These are phyloP conservation scores for Meiosimyza platycephala DNA, from an alignment of 2,888 invertebrate species.

Conservation along the genomic window DNA sequence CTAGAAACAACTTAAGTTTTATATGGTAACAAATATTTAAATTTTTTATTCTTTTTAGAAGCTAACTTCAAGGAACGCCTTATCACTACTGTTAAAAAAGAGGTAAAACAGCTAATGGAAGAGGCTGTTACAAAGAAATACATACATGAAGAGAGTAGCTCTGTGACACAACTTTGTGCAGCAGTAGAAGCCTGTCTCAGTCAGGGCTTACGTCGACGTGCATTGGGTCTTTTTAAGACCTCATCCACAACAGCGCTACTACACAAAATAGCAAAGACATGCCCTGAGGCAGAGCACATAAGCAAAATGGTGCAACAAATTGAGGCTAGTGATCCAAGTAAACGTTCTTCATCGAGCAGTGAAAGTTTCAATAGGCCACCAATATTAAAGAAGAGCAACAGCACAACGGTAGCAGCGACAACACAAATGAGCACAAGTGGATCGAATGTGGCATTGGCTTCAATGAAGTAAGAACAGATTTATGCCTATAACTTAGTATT, in stretches of 20 bases:
- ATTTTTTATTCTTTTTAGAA: conserved; percentile 47
- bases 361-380: conserved; percentile 76
- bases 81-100: conserved; percentile 85
- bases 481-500: too few relatives aligned
- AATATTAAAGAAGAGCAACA: conserved; percentile 75
- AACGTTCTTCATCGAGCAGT: conserved; percentile 75
- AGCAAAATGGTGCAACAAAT: conserved; percentile 82
- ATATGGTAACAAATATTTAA: too few relatives aligned
- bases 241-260: conserved; percentile 91
- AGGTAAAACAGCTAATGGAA: conserved; percentile 97
- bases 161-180: conserved; percentile 88
- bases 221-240: conserved; percentile 89
- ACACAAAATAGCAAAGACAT: conserved; percentile 90
- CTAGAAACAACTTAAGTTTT: too few relatives aligned
- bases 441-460: conserved; percentile 54
- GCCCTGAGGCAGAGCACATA: conserved; percentile 80
- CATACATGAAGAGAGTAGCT: conserved; percentile 92
- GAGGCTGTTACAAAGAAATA: conserved; percentile 94
- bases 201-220: conserved; percentile 77
- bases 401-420: conserved; percentile 66
- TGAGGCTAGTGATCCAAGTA: conserved; percentile 76
- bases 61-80: conserved; percentile 80
- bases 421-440: conserved; percentile 62
- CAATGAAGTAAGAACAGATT: conserved; percentile 68
- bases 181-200: conserved; percentile 91